Percentiles rank a stretch among this genome's conserved stretches.
Evolutionary conservation across 92 coral and sea anemone species (phyloP).

Genomic region (Galaxea fascicularis): DNA sequence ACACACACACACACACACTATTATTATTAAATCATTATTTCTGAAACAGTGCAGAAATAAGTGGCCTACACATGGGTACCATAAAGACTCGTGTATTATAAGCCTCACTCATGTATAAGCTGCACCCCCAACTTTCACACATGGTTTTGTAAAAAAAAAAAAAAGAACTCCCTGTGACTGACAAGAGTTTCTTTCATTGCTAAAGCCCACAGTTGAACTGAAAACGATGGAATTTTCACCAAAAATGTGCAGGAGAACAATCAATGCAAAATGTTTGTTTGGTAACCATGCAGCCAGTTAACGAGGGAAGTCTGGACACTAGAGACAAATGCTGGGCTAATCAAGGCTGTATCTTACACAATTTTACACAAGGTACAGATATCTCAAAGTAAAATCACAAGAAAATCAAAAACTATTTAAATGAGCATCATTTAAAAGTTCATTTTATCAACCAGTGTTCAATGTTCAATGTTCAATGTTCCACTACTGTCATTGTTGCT

Average conservation of each 20-base stretch:
- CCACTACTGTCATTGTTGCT: not conserved
- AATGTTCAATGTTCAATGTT: conserved; percentile 1
- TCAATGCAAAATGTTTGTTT: too few relatives aligned
- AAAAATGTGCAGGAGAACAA: not conserved
- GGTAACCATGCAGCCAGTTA: too few relatives aligned
- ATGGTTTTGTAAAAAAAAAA: not conserved
- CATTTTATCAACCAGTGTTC: conserved; percentile 11
- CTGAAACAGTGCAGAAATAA: too few relatives aligned
- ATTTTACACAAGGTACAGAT: not conserved
- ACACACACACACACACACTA: too few relatives aligned
- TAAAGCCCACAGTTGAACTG: not conserved
- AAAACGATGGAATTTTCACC: not conserved
- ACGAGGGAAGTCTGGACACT: not conserved
- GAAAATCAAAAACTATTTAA: not conserved
- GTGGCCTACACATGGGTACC: too few relatives aligned
- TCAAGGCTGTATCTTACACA: not conserved
- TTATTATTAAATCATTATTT: too few relatives aligned
- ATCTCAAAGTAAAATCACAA: not conserved
- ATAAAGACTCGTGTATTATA: not conserved
- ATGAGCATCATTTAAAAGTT: not conserved
- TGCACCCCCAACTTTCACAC: too few relatives aligned
- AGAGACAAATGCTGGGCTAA: not conserved
- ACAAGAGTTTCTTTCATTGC: not conserved
- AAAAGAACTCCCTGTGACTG: not conserved
- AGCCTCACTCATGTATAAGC: too few relatives aligned